Base-by-base conservation (phyloP, 37 sponge, comb jelly and placozoan genomes). In the Geodia barretti region DNA sequence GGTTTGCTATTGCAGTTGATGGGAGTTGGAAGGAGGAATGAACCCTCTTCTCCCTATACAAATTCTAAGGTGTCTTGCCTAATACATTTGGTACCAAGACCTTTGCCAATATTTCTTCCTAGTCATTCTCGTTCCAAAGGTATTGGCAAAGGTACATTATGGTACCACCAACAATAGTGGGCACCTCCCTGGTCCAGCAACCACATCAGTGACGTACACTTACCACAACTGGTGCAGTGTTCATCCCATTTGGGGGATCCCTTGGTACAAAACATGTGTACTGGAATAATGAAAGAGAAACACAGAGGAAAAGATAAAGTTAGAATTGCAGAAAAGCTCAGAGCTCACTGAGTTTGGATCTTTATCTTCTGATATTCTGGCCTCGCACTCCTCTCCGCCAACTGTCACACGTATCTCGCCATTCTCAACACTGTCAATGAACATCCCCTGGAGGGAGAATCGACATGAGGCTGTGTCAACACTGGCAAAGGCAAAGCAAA, bases 321-420 rank as follows among this genome's bases (percentile, higher is more conserved):
- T 17, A 17, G 54, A 14, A 47, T 7, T 47, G 14, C 54, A 47
- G 14, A 7, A 17, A 14, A 47, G 54, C 11, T 17, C 11, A 47
- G 11, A 47, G 54, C 54, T 47, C 14, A 47, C 54, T 47, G 54
- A 17, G 14, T 47, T 47, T 7, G 14, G 7, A 47, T 47, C 54
- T n/a, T n/a, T n/a, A 17, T 47, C 54, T 47, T 47, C 54, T 17
- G 54, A 47, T 47, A 7, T 47, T 47, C 54, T 47, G 11, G 7
- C 54, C 14, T 17, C 14, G 14, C 77, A 84, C 4, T 8, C n/a
- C 29, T 62, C 59, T 42, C 76, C 75, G 29, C 81, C 87, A 34
- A 87, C 69, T 3, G 39, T 35, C 24, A 87, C 81, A 2, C 20
- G 38, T 29, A 81, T 81, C 70, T 87, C 87, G 67, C 35, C 31